Percentiles rank a stretch among this genome's conserved stretches.
phyloP scores from a whole-genome alignment of 2,113 vertebrate genomes.

The Gadus macrocephalus region DNA sequence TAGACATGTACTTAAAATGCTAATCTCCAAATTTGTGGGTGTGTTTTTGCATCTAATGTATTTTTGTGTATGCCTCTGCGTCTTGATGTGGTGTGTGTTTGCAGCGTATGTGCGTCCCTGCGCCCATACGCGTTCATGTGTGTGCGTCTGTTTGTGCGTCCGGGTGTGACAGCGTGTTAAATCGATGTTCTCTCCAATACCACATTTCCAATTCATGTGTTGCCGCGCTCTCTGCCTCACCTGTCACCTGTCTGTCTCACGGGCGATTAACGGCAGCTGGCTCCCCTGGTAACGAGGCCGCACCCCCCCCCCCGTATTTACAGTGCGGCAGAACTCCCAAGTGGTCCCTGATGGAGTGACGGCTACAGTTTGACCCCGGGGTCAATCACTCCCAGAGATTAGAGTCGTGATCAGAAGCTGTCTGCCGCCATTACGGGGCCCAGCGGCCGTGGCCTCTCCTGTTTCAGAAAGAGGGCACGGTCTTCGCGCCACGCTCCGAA shows the following conservation, averaged over 20 bases:
- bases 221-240: neutral
- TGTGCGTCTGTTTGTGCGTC: constrained; percentile 3
- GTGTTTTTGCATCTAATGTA: too few species aligned
- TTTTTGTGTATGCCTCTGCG: neutral
- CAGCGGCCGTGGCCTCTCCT: constrained; percentile 8
- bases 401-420: constrained; percentile 33
- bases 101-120: constrained; percentile 18
- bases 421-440: constrained; percentile 32
- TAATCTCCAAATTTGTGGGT: neutral
- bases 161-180: neutral
- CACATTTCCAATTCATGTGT: constrained; percentile 1
- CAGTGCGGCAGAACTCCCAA: constrained; percentile 11
- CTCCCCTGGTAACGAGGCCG: constrained; percentile 23
- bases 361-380: constrained; percentile 31
- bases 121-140: neutral
- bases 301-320: constrained; percentile 38
- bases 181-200: neutral
- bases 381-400: constrained; percentile 35
- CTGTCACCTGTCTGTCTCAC: neutral
- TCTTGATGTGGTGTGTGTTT: neutral
- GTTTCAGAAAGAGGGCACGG: too few species aligned
- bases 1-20: neutral
- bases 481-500: too few species aligned
- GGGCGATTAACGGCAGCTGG: constrained; percentile 1
- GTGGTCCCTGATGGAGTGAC: constrained; percentile 40